These are phyloP conservation scores for Apeira syringaria DNA, from an alignment of 2,888 invertebrate species.

Conservation along the genomic window DNA sequence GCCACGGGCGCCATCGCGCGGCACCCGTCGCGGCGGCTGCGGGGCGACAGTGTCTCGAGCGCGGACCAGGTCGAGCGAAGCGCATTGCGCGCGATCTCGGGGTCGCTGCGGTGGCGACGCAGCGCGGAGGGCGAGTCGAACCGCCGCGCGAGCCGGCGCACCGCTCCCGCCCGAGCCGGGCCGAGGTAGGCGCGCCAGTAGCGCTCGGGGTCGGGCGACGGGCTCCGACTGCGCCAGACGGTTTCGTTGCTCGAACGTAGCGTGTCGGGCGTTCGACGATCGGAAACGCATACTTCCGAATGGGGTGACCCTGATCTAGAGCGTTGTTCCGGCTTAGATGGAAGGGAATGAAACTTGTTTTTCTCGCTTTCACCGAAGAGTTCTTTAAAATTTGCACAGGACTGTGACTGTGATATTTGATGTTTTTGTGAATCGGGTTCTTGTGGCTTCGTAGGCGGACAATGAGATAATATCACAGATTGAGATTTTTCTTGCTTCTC, in stretches of 20 bases:
- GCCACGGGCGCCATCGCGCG: slow-evolving; percentile 86
- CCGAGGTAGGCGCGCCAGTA: slow-evolving; percentile 88
- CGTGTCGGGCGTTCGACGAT: slow-evolving; percentile 79
- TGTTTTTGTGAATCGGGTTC: slow-evolving; percentile 48
- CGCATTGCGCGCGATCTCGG: slow-evolving; percentile 87
- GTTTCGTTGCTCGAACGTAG: slow-evolving; percentile 86
- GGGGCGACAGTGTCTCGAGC: slow-evolving; percentile 61
- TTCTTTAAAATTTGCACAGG: slow-evolving; percentile 90
- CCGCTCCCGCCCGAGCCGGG: slow-evolving; percentile 90
- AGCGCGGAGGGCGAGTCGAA: slow-evolving; percentile 88
- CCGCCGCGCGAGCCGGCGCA: slow-evolving; percentile 89
- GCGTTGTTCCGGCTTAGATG: slow-evolving; percentile 67
- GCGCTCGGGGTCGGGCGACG: slow-evolving; percentile 89
- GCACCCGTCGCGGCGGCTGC: slow-evolving; percentile 51
- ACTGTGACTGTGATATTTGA: slow-evolving; percentile 84
- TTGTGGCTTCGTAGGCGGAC: slow-evolving; percentile 31
- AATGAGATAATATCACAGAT: slow-evolving; percentile 13
- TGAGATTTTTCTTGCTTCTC: slow-evolving; percentile 51
- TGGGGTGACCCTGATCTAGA: slow-evolving; percentile 80
- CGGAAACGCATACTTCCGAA: slow-evolving; percentile 72
- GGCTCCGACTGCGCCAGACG: slow-evolving; percentile 87
- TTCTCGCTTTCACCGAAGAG: slow-evolving; percentile 90
- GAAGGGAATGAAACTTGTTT: slow-evolving; percentile 83
- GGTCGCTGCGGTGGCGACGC: slow-evolving; percentile 90
- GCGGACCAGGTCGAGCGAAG: slow-evolving; percentile 77